Conservation (phyloP, 2,888 invertebrate genomes). For the Carcina quercana region DNA sequence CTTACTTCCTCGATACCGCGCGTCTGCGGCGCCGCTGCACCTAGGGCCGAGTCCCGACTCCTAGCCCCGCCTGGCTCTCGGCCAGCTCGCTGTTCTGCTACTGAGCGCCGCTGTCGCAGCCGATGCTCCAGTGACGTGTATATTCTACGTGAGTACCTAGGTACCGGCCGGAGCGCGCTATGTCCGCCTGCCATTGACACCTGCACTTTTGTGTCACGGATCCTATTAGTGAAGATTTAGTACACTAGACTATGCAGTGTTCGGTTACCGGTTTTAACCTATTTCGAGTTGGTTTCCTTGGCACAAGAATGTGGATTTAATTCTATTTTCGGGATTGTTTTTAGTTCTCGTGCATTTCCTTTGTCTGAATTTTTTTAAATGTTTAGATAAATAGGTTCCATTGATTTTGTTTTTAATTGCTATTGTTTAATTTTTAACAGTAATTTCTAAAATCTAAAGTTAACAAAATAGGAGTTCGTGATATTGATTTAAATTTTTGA, state of each 20-base stretch:
- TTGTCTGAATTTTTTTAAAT: no score
- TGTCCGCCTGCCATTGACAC: constrained; percentile 4
- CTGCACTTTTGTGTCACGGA: constrained; percentile 12
- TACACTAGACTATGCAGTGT: constrained; percentile 1
- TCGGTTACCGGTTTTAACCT: constrained; percentile 1
- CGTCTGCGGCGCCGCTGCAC: constrained; percentile 57
- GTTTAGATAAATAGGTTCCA: no score
- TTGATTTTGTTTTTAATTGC: no score
- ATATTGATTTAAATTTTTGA: no score
- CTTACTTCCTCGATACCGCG: constrained; percentile 70
- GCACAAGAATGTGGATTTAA: not conserved
- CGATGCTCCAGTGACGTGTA: constrained; percentile 53
- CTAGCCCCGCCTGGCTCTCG: constrained; percentile 26
- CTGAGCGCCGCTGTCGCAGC: constrained; percentile 28
- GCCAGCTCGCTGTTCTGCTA: constrained; percentile 27
- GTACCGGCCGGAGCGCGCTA: constrained; percentile 2
- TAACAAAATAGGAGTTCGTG: no score
- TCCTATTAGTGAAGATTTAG: constrained; percentile 6
- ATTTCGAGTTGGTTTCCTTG: constrained; percentile 13
- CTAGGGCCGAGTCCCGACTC: constrained; percentile 10
- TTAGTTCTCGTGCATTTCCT: constrained; percentile 16
- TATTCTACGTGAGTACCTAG: constrained; percentile 7
- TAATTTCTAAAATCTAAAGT: no score
- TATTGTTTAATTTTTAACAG: no score
- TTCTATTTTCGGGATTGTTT: not conserved